Evolutionary conservation across 2,797 vertebrate species (phyloP).

Genomic region (Amazonetta brasiliensis): DNA sequence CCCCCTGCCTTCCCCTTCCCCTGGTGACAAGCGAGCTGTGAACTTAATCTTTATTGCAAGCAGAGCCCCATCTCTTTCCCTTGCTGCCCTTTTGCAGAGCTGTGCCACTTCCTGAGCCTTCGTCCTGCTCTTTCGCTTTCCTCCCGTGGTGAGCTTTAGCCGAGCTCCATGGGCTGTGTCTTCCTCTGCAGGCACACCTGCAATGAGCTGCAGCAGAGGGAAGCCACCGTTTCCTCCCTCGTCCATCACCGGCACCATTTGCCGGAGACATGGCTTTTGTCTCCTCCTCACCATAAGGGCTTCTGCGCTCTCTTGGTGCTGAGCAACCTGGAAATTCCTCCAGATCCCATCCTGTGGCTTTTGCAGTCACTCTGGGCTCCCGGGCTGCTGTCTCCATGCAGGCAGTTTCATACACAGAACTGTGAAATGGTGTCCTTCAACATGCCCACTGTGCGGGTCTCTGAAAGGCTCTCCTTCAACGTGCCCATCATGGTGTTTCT

Average conservation of each 20-base stretch:
- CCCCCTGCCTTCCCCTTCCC: constrained; percentile 47
- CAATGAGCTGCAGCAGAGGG: background rate
- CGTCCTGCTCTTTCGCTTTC: background rate
- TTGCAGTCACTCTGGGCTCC: background rate
- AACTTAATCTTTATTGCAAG: constrained; percentile 62
- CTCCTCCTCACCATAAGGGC: background rate
- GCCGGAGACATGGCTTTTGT: background rate
- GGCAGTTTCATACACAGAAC: background rate
- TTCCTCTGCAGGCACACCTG: background rate
- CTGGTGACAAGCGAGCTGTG: constrained; percentile 53
- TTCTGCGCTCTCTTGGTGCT: background rate
- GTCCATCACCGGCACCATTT: background rate
- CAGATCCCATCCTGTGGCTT: background rate
- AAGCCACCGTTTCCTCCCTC: background rate
- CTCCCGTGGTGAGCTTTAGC: background rate
- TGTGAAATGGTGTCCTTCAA: too few relatives aligned
- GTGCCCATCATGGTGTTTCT: background rate
- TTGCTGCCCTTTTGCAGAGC: background rate
- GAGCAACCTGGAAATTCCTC: background rate
- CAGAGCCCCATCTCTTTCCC: background rate
- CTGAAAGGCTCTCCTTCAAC: too few relatives aligned
- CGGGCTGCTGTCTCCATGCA: background rate
- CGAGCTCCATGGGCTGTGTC: background rate
- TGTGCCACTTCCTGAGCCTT: background rate
- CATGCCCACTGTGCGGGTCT: too few relatives aligned